These are phyloP conservation scores for Gymnoscopelus braueri DNA, from an alignment of 2,797 vertebrate species.

Conservation along the genomic window DNA sequence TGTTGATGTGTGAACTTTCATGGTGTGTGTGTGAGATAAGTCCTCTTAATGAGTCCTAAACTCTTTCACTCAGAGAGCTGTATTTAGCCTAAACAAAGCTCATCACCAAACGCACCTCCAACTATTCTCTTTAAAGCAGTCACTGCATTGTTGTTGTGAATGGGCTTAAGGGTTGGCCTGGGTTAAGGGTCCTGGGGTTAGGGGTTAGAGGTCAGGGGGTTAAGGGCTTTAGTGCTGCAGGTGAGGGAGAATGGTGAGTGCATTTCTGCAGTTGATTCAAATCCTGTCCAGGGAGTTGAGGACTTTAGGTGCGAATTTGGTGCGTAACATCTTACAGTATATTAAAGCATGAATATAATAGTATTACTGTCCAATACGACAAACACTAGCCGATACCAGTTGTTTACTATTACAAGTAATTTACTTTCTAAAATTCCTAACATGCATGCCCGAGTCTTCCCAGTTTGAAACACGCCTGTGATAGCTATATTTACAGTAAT, in stretches of 20 bases:
- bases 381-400: too few species aligned
- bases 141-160: slow-evolving; percentile 55
- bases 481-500: too few species aligned
- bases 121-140: slow-evolving; percentile 25
- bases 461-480: too few species aligned
- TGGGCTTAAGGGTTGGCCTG: slow-evolving; percentile 52
- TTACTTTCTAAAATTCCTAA: too few species aligned
- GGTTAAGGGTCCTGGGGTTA: slow-evolving; percentile 48
- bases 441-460: too few species aligned
- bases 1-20: too few species aligned
- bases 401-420: too few species aligned
- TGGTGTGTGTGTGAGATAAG: slow-evolving; percentile 48
- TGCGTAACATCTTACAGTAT: slow-evolving; percentile 21
- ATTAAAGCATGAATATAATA: too few species aligned
- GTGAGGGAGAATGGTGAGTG: slow-evolving; percentile 19
- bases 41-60: slow-evolving; percentile 68
- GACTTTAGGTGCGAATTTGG: slow-evolving; percentile 15
- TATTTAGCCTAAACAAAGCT: slow-evolving; percentile 63
- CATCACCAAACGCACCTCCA: neutral
- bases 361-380: too few species aligned
- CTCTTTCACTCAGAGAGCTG: slow-evolving; percentile 55
- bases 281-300: neutral
- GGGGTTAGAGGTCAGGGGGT: slow-evolving; percentile 56
- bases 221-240: slow-evolving; percentile 49
- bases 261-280: neutral